Conservation (phyloP, 2,113 vertebrate species). For the Orcinus orca region DNA sequence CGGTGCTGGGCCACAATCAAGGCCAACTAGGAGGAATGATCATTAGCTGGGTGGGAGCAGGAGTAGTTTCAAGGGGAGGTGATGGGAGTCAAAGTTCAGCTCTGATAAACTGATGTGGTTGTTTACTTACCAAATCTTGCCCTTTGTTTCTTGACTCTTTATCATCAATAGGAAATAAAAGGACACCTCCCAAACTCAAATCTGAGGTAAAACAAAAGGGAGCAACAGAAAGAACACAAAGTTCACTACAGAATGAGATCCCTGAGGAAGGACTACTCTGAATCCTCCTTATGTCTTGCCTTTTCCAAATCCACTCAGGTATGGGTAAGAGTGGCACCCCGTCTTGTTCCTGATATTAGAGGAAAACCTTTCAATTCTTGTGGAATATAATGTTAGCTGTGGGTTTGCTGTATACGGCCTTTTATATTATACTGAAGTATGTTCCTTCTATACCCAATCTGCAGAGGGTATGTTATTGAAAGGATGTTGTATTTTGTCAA, state of each 20-base stretch:
- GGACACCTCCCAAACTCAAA: slow-evolving; percentile 88
- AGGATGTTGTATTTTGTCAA: background rate
- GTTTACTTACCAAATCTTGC: slow-evolving; percentile 88
- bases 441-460: background rate
- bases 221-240: slow-evolving; percentile 39
- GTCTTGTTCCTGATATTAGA: background rate
- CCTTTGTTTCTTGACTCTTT: slow-evolving; percentile 89
- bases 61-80: background rate
- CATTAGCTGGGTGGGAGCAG: background rate
- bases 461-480: background rate
- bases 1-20: slow-evolving; percentile 92
- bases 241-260: background rate
- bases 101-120: background rate
- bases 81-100: background rate
- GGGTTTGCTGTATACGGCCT: background rate
- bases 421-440: background rate
- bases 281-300: background rate
- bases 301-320: background rate
- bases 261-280: background rate
- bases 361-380: background rate
- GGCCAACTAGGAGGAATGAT: slow-evolving; percentile 86
- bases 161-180: slow-evolving; percentile 93
- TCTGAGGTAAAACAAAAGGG: slow-evolving; percentile 83
- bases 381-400: background rate
- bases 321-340: background rate